Percentiles rank a stretch among this genome's conserved stretches.
Conservation (phyloP, 2,797 vertebrate genomes). For the Neosilurus mollespiculum region DNA sequence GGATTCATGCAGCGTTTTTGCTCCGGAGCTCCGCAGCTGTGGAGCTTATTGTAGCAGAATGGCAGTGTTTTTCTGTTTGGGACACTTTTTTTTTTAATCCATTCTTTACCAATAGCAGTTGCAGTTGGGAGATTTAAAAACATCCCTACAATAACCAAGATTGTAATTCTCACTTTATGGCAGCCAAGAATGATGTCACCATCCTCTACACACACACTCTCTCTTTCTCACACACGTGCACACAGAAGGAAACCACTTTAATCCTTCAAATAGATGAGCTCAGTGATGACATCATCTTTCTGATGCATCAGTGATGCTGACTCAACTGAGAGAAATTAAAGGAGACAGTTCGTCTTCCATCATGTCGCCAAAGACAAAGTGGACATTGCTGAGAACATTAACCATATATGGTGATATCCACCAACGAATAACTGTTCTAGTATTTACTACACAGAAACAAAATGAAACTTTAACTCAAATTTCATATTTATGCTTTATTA, state of each 20-base stretch:
- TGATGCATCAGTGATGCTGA: neutral
- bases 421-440: no score
- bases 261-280: slow-evolving; percentile 36
- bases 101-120: neutral
- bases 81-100: neutral
- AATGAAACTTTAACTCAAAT: no score
- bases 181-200: slow-evolving; percentile 55
- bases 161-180: neutral
- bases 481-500: no score
- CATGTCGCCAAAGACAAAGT: neutral
- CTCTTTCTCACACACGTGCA: neutral
- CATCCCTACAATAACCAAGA: neutral
- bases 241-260: slow-evolving; percentile 37
- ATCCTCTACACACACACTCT: slow-evolving; percentile 18
- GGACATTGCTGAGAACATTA: neutral
- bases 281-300: slow-evolving; percentile 41
- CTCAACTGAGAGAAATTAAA: neutral
- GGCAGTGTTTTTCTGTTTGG: neutral
- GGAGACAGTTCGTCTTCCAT: neutral
- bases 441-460: no score
- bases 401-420: no score
- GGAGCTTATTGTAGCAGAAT: neutral
- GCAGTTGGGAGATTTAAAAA: neutral
- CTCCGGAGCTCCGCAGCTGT: neutral
- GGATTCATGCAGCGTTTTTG: neutral